Evolutionary conservation across 2,113 vertebrate species (phyloP), one percentile per base, ranked within the genome.

Genomic region (Limanda limanda): DNA sequence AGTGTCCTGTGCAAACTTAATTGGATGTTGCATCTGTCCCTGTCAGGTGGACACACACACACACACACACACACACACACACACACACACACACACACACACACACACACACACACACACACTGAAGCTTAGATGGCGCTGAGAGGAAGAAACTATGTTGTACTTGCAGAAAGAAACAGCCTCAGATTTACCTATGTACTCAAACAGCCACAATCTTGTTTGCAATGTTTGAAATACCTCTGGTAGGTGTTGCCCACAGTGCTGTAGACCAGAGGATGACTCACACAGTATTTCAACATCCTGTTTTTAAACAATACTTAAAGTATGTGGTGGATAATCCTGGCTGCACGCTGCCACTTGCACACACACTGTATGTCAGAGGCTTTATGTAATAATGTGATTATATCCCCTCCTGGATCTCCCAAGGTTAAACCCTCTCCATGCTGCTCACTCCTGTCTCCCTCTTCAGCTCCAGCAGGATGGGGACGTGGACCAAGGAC

Each of bases 391-490:
- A 76, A 82, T 71, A 56, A 57, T 27, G 21, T 83, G 68, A 66
- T 76, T 60, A 31, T 68, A 58, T 75, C 74, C 66, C 68, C 21
- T 78, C 51, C 68, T 74, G 24, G 79, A 62, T 75, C 55, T 14
- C 67, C 62, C 62, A 62, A 84, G 76, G 73, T 83, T 76, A 82
- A 56, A 82, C 65, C 83, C 66, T 61, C 40, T 4, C 68, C 68
- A 42, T 77, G 68, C 55, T 11, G 21, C 21, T 81, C 65, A 11
- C 69, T 58, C 58, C 18, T 78, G 57, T 77, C 23, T 0, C 40
- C 78, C 47, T 76, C 45, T 25, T 51, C 67, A 88, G 91, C 66
- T 79, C 54, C 64, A 63, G 74, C 67, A 82, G 23, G 58, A 83
- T 72, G 78, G 70, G 10, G 70, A 68, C 1, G 54, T 72, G 18